Base-by-base conservation (phyloP, 2,797 vertebrate species). In the Coregonus suidteri region DNA sequence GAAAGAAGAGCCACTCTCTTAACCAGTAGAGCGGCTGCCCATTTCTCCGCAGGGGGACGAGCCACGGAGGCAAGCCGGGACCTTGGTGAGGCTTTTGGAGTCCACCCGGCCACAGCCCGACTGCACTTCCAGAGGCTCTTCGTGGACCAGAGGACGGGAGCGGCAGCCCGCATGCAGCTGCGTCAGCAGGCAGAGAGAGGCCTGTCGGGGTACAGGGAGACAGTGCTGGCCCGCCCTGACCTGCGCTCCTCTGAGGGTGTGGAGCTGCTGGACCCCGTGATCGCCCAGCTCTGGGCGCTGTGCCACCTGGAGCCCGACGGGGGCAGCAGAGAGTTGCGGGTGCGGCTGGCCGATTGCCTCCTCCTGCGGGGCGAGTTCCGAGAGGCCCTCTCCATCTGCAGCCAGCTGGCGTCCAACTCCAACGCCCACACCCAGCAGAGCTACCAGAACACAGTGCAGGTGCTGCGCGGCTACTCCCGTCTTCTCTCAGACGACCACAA, bases 401-500 rank as follows among this genome's bases (percentile, higher is more conserved):
- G 95, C 88, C 92, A 93, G 77, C 93, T 99, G n/a, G 92, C 95
- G 18, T 82, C 90, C 4, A 13, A 64, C 20, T 11, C 59, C 20
- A 25, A 64, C 6, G 0, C 59, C 59, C 59, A 92, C 93, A 4
- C 41, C 71, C 90, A 92, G 71, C 93, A 86, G 52, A 95, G 92
- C n/a, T 96, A 96, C 82, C 92, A 93, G 65, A 97, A 94, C 86
- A 96, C 96, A 0, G 94, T 99, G 7, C 93, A 97, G 72, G 96
- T 95, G 6, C 90, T 99, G 14, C 91, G 95, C 0, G 98, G 97
- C 11, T 98, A 97, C 85, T 96, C 96, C 15, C 89, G 91, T 59
- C 94, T 99, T 25, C 95, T 97, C 0, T 56, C 82, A 1, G 94
- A 94, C 0, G 91, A 96, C 73, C 88, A 90, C 6, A 85, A 80